A percentile compares a stretch with the other conserved stretches of the same genome.
Evolutionary conservation across 2,888 invertebrate genomes (phyloP).

Genomic region (Erebia epiphron): DNA sequence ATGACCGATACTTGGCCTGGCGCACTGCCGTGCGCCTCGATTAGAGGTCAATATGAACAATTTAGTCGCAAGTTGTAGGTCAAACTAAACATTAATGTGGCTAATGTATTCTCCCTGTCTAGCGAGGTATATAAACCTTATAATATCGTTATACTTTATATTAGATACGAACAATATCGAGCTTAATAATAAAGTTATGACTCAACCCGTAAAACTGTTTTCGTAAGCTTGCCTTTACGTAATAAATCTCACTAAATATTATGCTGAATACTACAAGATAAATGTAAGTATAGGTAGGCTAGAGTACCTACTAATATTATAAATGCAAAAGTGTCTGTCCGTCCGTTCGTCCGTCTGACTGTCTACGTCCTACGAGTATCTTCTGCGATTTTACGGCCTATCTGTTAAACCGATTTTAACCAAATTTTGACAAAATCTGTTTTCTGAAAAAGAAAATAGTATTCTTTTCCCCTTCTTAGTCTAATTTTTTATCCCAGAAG

Average conservation of each 20-base stretch:
- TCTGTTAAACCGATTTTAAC: too few species aligned
- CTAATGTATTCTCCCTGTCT: constrained; percentile 9
- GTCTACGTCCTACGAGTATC: too few species aligned
- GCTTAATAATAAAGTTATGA: constrained; percentile 30
- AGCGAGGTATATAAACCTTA: not conserved
- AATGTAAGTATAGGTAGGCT: not conserved
- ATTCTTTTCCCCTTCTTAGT: too few species aligned
- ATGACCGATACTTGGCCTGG: too few species aligned
- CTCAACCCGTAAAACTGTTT: constrained; percentile 29
- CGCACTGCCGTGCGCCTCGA: not conserved
- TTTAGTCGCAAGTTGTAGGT: not conserved
- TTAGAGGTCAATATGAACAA: not conserved
- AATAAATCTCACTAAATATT: constrained; percentile 4
- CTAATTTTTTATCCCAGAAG: too few species aligned
- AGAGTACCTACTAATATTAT: too few species aligned
- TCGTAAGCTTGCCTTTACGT: constrained; percentile 14
- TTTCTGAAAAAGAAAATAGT: too few species aligned
- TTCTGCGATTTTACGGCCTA: too few species aligned
- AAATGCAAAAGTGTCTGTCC: too few species aligned
- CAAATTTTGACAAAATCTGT: too few species aligned
- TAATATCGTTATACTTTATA: not conserved
- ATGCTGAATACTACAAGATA: not conserved
- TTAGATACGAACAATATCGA: constrained; percentile 6
- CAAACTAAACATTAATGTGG: constrained; percentile 9
- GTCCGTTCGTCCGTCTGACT: too few species aligned